phyloP scores from a whole-genome alignment of 1,140 invertebrate species.

The Cydia splendana region DNA sequence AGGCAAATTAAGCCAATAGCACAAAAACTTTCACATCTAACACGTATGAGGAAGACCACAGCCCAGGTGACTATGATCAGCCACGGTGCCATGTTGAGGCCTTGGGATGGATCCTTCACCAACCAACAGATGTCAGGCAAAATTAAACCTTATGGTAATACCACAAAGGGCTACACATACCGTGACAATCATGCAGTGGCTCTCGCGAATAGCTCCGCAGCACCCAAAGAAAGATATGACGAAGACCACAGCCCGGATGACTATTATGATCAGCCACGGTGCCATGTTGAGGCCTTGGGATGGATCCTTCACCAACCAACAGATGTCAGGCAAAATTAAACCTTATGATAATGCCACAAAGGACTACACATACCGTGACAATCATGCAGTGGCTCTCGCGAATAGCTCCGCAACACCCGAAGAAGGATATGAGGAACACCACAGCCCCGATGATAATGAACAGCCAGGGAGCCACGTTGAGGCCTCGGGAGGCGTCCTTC shows the following conservation, averaged over 20 bases:
- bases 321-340: background rate
- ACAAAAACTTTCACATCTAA: no score
- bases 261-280: conserved; percentile 86
- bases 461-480: conserved; percentile 81
- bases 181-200: conserved; percentile 90
- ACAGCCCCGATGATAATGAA: conserved; percentile 87
- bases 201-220: conserved; percentile 91
- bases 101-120: conserved; percentile 75
- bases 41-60: conserved; percentile 86
- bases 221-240: conserved; percentile 92
- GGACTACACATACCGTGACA: conserved; percentile 83
- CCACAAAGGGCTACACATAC: conserved; percentile 73
- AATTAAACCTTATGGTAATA: background rate
- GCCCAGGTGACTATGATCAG: conserved; percentile 86
- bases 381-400: conserved; percentile 92
- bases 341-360: background rate
- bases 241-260: conserved; percentile 87
- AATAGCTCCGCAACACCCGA: conserved; percentile 92
- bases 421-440: conserved; percentile 89
- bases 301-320: conserved; percentile 71
- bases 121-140: conserved; percentile 41
- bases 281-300: conserved; percentile 77
- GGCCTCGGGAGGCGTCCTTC: conserved; percentile 74
- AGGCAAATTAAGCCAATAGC: no score
- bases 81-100: conserved; percentile 80